Evolutionary conservation across 2,888 invertebrate genomes (phyloP).

Genomic region (Amblyteles armatorius): DNA sequence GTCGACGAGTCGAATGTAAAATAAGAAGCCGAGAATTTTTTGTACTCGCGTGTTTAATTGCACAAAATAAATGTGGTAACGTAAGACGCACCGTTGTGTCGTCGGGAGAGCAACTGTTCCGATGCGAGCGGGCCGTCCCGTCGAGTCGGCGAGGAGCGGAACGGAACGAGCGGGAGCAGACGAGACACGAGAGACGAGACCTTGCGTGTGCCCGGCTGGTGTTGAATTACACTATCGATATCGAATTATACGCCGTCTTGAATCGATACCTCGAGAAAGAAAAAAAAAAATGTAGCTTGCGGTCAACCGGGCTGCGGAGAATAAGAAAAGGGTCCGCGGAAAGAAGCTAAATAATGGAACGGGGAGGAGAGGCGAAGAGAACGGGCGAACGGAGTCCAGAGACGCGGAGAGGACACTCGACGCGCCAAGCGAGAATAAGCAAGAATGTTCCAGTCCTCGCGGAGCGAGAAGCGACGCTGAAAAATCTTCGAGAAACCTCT

Average conservation of each 20-base stretch:
- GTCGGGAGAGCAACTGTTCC: constrained; percentile 2
- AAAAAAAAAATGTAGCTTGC: constrained; percentile 75
- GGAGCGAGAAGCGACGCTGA: neutral
- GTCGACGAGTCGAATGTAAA: neutral
- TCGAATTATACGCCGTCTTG: constrained; percentile 84
- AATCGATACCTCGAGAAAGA: constrained; percentile 79
- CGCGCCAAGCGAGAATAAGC: constrained; percentile 5
- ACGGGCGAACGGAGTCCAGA: constrained; percentile 1
- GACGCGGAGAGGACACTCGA: constrained; percentile 12
- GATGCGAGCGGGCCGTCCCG: constrained; percentile 1
- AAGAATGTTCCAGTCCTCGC: neutral
- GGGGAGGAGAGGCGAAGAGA: constrained; percentile 27
- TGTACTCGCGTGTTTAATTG: no score
- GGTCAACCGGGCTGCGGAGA: constrained; percentile 67
- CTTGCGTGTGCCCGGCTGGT: constrained; percentile 76
- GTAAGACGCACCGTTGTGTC: constrained; percentile 1
- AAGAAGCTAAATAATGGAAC: constrained; percentile 36
- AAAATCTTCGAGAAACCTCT: neutral
- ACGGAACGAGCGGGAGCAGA: constrained; percentile 28
- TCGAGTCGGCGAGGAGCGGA: constrained; percentile 36
- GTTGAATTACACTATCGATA: constrained; percentile 82
- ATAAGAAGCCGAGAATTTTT: no score
- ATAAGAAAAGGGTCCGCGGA: constrained; percentile 40
- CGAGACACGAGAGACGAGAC: constrained; percentile 65
- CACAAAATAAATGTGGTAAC: neutral